These are phyloP conservation scores for Megaptera novaeangliae DNA, from an alignment of 2,113 vertebrate species.

Conservation along the genomic window DNA sequence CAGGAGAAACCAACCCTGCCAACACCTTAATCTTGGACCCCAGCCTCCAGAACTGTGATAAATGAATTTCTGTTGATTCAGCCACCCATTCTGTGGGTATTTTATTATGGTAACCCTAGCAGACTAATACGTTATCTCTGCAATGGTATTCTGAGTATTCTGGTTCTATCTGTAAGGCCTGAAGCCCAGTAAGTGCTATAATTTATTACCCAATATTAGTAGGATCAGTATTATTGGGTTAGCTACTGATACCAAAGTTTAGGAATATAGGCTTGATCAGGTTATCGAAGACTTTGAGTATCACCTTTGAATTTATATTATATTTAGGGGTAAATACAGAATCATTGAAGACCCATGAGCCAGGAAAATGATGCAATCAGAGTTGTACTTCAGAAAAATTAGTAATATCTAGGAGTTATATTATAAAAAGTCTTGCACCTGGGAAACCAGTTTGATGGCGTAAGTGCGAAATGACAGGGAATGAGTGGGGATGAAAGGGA, in stretches of 20 bases:
- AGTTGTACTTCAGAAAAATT: background rate
- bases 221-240: background rate
- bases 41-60: background rate
- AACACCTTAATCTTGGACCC: background rate
- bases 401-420: background rate
- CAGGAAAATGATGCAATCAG: background rate
- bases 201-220: background rate
- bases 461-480: background rate
- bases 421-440: background rate
- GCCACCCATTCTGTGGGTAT: fast-evolving
- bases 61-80: background rate
- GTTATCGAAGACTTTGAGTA: background rate
- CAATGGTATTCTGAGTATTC: background rate
- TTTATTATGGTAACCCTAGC: background rate
- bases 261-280: background rate
- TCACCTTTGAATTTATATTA: background rate
- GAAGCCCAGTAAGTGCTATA: background rate
- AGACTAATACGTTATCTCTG: background rate
- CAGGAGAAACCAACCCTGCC: background rate
- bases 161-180: background rate
- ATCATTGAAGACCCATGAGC: background rate
- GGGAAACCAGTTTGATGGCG: too few species aligned
- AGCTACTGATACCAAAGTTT: background rate
- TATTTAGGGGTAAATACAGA: background rate
- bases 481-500: background rate